Conservation (phyloP, 2,888 invertebrate genomes). For the Ochropacha duplaris region DNA sequence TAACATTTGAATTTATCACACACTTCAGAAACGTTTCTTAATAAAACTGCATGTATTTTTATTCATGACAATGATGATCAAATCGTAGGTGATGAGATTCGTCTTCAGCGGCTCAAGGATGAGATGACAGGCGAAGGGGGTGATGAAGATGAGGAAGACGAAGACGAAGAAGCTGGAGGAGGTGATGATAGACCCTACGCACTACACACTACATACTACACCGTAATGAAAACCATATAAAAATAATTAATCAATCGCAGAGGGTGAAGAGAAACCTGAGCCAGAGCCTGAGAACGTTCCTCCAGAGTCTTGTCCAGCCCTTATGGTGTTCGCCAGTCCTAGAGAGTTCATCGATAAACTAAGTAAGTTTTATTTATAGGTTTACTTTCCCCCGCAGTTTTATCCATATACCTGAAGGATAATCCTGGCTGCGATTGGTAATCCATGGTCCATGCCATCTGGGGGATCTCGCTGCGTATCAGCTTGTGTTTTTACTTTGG, state of each 20-base stretch:
- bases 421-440: too few relatives aligned
- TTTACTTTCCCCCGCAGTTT: too few relatives aligned
- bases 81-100: constrained; percentile 65
- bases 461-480: too few relatives aligned
- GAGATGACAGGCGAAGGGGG: constrained; percentile 69
- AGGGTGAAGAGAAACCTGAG: constrained; percentile 67
- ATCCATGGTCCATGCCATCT: too few relatives aligned
- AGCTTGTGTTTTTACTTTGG: too few relatives aligned
- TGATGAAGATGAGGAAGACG: constrained; percentile 55
- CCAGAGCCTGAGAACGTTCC: constrained; percentile 62
- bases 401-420: too few relatives aligned
- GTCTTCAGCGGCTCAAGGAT: constrained; percentile 64
- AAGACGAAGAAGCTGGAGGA: constrained; percentile 60
- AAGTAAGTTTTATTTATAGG: constrained; percentile 41
- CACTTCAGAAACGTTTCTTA: too few relatives aligned
- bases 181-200: too few relatives aligned
- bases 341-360: constrained; percentile 73
- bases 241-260: constrained; percentile 43
- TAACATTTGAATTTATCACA: too few relatives aligned
- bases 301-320: constrained; percentile 60
- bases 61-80: neutral
- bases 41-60: neutral
- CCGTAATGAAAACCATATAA: too few relatives aligned
- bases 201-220: too few relatives aligned
- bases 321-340: constrained; percentile 69